A percentile compares a stretch with the other conserved stretches of the same genome.
These are phyloP conservation scores for Labeo calbasu DNA, from an alignment of 2,797 vertebrate species.

Conservation along the genomic window DNA sequence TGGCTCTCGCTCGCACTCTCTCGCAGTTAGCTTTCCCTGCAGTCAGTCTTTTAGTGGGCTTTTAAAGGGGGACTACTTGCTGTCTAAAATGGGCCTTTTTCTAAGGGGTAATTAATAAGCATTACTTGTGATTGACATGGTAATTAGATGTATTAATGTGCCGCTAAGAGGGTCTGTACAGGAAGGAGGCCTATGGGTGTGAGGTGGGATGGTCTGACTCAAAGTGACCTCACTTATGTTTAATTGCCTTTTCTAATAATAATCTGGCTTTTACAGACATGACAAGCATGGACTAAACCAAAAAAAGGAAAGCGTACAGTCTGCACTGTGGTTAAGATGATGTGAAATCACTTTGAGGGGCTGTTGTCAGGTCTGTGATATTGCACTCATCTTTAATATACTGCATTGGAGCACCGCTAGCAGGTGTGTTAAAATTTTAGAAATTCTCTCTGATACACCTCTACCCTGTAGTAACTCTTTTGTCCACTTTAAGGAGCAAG, in stretches of 20 bases:
- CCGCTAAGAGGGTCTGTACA: constrained; percentile 80
- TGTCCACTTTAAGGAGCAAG: background rate
- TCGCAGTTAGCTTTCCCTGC: constrained; percentile 56
- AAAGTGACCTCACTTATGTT: constrained; percentile 75
- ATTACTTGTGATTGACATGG: constrained; percentile 84
- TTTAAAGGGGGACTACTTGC: constrained; percentile 77
- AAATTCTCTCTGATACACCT: background rate
- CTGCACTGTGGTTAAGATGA: constrained; percentile 64
- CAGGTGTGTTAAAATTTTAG: background rate
- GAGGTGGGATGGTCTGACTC: constrained; percentile 62
- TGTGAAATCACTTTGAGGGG: constrained; percentile 32
- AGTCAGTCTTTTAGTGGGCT: constrained; percentile 78
- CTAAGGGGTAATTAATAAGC: constrained; percentile 83
- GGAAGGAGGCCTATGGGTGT: constrained; percentile 62
- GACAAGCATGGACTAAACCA: constrained; percentile 69
- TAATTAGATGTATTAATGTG: constrained; percentile 85
- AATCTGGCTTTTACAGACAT: constrained; percentile 68
- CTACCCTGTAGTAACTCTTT: background rate
- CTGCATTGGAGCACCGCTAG: background rate
- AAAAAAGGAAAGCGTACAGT: constrained; percentile 59
- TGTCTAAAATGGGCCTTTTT: constrained; percentile 77
- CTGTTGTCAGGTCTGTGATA: constrained; percentile 29
- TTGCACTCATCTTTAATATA: constrained; percentile 5
- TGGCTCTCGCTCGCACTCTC: constrained; percentile 53
- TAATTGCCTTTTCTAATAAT: constrained; percentile 76